phyloP scores from a whole-genome alignment of 2,888 invertebrate genomes.

The Dolichopus griseipennis region DNA sequence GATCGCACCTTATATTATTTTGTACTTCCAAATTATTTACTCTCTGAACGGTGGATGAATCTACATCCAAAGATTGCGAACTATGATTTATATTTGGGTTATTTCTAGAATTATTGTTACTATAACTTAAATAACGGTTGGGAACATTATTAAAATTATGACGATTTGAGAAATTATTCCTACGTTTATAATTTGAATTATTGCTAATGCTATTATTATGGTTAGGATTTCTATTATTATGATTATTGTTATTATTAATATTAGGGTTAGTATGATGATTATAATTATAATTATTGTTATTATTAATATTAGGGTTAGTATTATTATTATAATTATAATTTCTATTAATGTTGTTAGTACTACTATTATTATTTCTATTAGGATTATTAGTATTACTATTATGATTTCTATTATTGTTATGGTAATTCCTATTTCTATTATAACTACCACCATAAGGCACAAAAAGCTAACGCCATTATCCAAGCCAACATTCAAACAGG shows the following conservation, averaged over 20 bases:
- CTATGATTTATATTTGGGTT: not conserved
- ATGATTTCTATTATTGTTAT: not conserved
- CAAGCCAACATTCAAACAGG: no score
- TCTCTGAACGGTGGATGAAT: conserved; percentile 9
- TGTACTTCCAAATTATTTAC: conserved; percentile 5
- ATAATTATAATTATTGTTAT: not conserved
- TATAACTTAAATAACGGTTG: not conserved
- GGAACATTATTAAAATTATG: not conserved
- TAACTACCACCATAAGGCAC: not conserved
- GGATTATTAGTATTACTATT: not conserved
- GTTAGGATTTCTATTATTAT: not conserved
- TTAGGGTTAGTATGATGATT: not conserved
- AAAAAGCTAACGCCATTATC: no score
- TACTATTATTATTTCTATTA: no score
- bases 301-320: no score
- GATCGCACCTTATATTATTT: conserved; percentile 9
- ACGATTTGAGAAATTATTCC: not conserved
- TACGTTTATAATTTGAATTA: not conserved
- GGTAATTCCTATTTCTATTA: not conserved
- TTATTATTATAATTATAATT: no score
- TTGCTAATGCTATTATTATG: not conserved
- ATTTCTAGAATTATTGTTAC: not conserved
- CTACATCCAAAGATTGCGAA: conserved; percentile 11
- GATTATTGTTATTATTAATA: not conserved
- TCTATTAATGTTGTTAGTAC: no score